Evolutionary conservation across 2,113 vertebrate genomes (phyloP), one percentile per base, ranked within the genome.

Genomic region (Corydoras sp.): DNA sequence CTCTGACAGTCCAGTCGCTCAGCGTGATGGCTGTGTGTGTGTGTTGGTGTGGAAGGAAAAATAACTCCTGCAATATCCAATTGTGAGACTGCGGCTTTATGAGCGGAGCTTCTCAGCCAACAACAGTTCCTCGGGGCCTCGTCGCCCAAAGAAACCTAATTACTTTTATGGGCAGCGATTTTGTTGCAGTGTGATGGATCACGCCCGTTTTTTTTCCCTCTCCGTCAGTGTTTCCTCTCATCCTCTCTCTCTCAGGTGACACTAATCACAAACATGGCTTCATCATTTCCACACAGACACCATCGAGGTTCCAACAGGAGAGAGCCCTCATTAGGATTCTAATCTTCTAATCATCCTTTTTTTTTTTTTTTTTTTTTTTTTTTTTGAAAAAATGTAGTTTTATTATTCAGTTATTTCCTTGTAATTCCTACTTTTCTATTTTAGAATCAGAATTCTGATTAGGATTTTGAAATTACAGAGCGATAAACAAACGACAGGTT

Each of bases 71-170:
- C 81, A 82, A 86, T 86, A 88, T 88, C 84, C 86, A 83, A 90
- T 88, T 86, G 85, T 84, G 84, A 80, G 85, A 85, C 89, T 83
- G 82, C 77, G 82, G 82, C 78, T 88, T 89, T 87, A 87, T 88
- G 87, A 90, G 86, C 78, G 86, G 82, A 85, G 85, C 83, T 85
- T 87, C n/a, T 86, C 72, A 75, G 79, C 71, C 82, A 82, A 85
- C 81, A 86, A 88, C 77, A 86, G 83, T 82, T 87, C 87, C 88
- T 87, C 81, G 60, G 86, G 87, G 86, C 83, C 87, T 82, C 73
- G 79, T 86, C 81, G 83, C 85, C 84, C 65, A 78, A 82, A 89
- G 84, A 88, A 86, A 85, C 85, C 80, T 87, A 84, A 89, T 90
- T 89, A 89, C 86, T 88, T 87, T 86, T 87, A 86, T 72, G 55